phyloP scores from a whole-genome alignment of 2,113 vertebrate genomes.

The Salminus brasiliensis region DNA sequence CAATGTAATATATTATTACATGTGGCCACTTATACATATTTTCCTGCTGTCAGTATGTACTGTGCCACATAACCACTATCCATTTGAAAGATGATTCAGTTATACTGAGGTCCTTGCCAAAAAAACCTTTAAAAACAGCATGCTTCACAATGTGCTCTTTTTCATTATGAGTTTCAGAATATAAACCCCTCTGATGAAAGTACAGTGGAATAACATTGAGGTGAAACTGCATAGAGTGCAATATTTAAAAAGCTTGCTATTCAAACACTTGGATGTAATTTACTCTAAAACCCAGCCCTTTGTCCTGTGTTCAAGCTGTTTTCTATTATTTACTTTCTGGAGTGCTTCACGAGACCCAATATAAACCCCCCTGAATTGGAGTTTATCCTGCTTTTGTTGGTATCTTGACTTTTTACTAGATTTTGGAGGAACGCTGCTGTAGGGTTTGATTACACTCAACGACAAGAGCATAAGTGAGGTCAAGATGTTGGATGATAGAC shows the following conservation, averaged over 20 bases:
- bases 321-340: not conserved
- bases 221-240: not conserved
- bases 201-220: not conserved
- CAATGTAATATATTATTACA: not conserved
- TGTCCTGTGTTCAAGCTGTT: too few species aligned
- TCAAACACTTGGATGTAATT: not conserved
- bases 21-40: not conserved
- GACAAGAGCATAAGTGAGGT: too few species aligned
- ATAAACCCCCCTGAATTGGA: not conserved
- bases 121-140: not conserved
- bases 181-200: not conserved
- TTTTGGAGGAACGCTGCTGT: too few species aligned
- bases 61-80: not conserved
- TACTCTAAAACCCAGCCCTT: not conserved
- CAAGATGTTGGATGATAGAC: too few species aligned
- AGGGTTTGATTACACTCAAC: too few species aligned
- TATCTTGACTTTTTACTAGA: too few species aligned
- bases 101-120: slow-evolving; percentile 9
- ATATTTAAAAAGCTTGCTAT: slow-evolving; percentile 3
- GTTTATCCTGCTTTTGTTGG: not conserved
- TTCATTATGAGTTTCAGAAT: not conserved
- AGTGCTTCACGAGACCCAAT: not conserved
- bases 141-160: not conserved
- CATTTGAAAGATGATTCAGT: not conserved
- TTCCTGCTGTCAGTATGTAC: not conserved